Evolutionary conservation across 2,113 vertebrate species (phyloP), one percentile per base, ranked within the genome.

Genomic region (Ibidorhyncha struthersii): DNA sequence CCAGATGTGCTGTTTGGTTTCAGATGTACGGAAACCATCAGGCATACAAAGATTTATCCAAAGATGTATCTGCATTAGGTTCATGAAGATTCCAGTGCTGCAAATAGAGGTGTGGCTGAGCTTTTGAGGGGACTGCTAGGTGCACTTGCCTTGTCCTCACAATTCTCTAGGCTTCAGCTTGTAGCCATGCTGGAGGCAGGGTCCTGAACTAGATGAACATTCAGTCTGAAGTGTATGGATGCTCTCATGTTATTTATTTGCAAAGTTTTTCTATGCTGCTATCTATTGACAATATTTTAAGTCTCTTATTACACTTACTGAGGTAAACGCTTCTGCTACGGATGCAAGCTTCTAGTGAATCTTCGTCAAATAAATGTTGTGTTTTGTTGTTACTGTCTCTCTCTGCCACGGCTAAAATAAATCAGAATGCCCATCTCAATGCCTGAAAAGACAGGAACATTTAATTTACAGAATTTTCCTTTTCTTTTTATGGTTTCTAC

Each of bases 381-480:
- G 26, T 70, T 94, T 87, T 87, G 38, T 95, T 97, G 89, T 96
- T 96, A 92, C 72, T 95, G 92, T 74, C 56, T 93, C 93, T 97
- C 86, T 91, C 74, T 97, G 63, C 41, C n/a, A 72, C 23, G 21
- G 90, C 12, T 47, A 79, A 96, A 97, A 98, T 97, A 96, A 97
- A 97, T 97, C 94, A 94, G 90, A 96, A 96, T 82, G 86, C 90
- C 92, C 96, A 97, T 96, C 87, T 98, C 94, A 86, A 85, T 96
- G 93, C 93, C 93, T 92, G 86, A 96, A 97, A 93, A 97, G 97
- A 98, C 78, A 97, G 94, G 81, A 96, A 95, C 93, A 95, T 97
- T 98, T 98, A 97, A 98, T 98, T 98, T 97, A 96, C 91, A 95
- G 73, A 87, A 97, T 96, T 98, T 98, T 98, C 82, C 82, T 90